These are phyloP conservation scores for Anthrax anthrax DNA, from an alignment of 2,888 invertebrate genomes.

Conservation along the genomic window DNA sequence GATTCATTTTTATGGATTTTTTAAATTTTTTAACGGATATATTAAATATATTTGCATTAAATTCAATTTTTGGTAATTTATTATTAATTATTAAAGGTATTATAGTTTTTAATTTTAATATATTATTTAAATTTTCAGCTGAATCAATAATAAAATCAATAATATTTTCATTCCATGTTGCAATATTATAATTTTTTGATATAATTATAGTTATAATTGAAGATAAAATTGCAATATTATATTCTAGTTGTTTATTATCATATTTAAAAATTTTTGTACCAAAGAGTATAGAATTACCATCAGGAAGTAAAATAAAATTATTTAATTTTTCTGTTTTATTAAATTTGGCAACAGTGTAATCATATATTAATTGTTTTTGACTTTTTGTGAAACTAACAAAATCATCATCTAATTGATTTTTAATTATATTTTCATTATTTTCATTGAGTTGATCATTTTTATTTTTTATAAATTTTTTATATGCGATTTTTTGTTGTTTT, in stretches of 20 bases:
- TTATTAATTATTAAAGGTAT: constrained; percentile 34
- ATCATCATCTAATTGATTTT: too few relatives aligned
- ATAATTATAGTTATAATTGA: constrained; percentile 38
- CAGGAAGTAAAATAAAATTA: constrained; percentile 45
- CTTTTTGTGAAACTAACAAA: too few relatives aligned
- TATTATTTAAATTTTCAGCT: constrained; percentile 24
- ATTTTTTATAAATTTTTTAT: too few relatives aligned
- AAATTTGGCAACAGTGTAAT: too few relatives aligned
- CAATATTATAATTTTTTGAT: constrained; percentile 39
- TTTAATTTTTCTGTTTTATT: constrained; percentile 37
- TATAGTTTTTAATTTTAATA: constrained; percentile 24
- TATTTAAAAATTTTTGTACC: constrained; percentile 36
- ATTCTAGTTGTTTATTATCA: constrained; percentile 18
- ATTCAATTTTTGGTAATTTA: constrained; percentile 44
- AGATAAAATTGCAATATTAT: constrained; percentile 24
- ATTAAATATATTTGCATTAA: constrained; percentile 42
- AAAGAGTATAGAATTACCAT: constrained; percentile 41
- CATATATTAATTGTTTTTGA: too few relatives aligned
- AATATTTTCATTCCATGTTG: constrained; percentile 45
- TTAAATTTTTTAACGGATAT: constrained; percentile 38
- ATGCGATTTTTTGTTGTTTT: too few relatives aligned
- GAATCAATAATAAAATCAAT: constrained; percentile 44
- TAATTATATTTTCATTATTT: too few relatives aligned
- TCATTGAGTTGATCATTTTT: too few relatives aligned
- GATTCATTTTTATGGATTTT: constrained; percentile 34